Evolutionary conservation across 2,797 vertebrate species (phyloP).

Genomic region (Phoebastria nigripes): DNA sequence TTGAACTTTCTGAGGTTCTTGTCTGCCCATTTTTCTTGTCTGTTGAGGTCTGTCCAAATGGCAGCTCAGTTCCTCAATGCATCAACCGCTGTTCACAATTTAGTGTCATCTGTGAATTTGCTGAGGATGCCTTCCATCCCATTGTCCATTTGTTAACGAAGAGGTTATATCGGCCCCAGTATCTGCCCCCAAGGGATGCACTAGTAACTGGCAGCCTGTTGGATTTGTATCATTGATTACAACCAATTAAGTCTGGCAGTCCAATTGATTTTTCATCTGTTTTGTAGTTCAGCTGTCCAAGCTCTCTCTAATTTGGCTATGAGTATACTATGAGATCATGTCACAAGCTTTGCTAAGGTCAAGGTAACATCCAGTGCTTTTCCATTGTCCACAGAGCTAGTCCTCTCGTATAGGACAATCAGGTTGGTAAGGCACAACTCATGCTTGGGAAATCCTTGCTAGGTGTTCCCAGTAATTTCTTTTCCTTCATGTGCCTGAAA

Average conservation of each 20-base stretch:
- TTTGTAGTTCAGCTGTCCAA: neutral
- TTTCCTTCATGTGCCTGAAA: neutral
- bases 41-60: neutral
- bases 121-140: neutral
- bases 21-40: neutral
- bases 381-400: accelerated
- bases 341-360: neutral
- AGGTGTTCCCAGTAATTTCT: neutral
- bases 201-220: neutral
- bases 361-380: neutral
- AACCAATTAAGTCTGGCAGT: neutral
- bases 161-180: neutral
- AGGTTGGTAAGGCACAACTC: neutral
- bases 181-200: neutral
- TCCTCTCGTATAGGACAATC: neutral
- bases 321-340: neutral
- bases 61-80: neutral
- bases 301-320: neutral
- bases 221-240: neutral
- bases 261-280: neutral
- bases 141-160: neutral
- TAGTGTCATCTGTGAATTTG: neutral
- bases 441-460: neutral
- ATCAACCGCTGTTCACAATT: accelerated
- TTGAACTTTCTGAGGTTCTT: neutral